A percentile compares a stretch with the other conserved stretches of the same genome.
phyloP scores from a whole-genome alignment of 2,113 vertebrate species.

The Pyxicephalus adspersus region DNA sequence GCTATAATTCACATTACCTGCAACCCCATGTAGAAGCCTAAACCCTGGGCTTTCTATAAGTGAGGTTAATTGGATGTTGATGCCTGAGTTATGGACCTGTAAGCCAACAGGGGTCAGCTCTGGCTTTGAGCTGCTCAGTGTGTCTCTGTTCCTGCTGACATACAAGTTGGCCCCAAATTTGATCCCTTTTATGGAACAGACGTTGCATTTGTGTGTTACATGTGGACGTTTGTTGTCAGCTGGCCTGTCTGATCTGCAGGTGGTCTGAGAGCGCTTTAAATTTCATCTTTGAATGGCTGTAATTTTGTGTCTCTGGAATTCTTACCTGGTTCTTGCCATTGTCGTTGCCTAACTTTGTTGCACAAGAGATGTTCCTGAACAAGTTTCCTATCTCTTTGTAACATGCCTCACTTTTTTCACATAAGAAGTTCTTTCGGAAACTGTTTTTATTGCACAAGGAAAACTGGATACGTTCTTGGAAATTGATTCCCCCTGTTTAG shows the following conservation, averaged over 20 bases:
- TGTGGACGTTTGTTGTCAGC: slow-evolving; percentile 53
- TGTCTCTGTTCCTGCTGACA: slow-evolving; percentile 50
- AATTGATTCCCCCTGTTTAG: too few species aligned
- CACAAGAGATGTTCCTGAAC: neutral
- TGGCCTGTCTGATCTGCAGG: slow-evolving; percentile 62
- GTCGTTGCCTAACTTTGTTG: neutral
- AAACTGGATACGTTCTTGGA: too few species aligned
- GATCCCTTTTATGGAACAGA: slow-evolving; percentile 51
- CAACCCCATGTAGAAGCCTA: neutral
- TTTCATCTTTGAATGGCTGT: slow-evolving; percentile 60
- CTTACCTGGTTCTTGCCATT: neutral
- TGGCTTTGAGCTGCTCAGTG: neutral
- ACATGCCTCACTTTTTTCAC: too few species aligned
- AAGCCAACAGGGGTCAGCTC: slow-evolving; percentile 23
- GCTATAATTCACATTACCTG: slow-evolving; percentile 7
- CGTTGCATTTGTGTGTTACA: slow-evolving; percentile 33
- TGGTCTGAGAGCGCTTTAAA: slow-evolving; percentile 63
- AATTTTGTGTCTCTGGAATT: slow-evolving; percentile 56
- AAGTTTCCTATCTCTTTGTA: too few species aligned
- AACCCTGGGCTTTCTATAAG: neutral
- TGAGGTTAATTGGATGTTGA: slow-evolving; percentile 1
- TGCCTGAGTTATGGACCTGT: neutral
- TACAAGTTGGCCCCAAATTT: slow-evolving; percentile 49
- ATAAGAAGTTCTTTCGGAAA: too few species aligned
- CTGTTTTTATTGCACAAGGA: too few species aligned